Base-by-base conservation (phyloP, 2,797 vertebrate species). In the Cyprinodon diabolis region DNA sequence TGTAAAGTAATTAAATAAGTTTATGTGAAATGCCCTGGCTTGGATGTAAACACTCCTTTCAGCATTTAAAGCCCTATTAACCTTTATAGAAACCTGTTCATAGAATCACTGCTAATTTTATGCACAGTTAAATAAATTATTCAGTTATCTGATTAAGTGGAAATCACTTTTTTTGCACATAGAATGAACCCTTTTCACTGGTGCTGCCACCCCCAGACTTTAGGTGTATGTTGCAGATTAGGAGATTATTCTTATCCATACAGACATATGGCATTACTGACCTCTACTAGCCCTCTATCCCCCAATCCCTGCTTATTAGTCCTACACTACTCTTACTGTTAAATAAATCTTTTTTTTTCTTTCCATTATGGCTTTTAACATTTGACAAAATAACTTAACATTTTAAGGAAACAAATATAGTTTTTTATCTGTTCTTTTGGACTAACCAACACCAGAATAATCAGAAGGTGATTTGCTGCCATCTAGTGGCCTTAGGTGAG, bases 211-310 rank as follows among this genome's bases (percentile, higher is more conserved):
- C 72, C 13, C 0, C 72, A 82, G 71, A 85, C 79, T 80, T 78
- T 79, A 78, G 49, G 78, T 69, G 68, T 69, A 57, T 62, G 40
- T 68, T 81, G 74, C 76, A 89, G 84, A 89, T 87, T 85, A 85
- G 74, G 79, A 88, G 84, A 91, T 91, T 84, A 82, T 66, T 80
- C 57, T 86, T 23, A 83, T 77, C 75, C 86, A 88, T 85, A 81
- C 83, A 72, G 82, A 77, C 80, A 77, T 75, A 79, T 70, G 71
- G 73, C 12, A 77, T 78, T 81, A 84, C 69, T 21, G 62, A 58
- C 76, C 51, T 49, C 7, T 48, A 51, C 70, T 62, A 19, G 74
- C 76, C 56, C 68, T 73, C 35, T 51, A 52, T 45, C 72, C 58
- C 63, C 76, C 69, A 47, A 55, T 58, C 19, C 63, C 65, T 82